Evolutionary conservation across 64 coral and sea anemone species (phyloP), one percentile per base, ranked within the genome.

Genomic region (Pocillopora damicornis): DNA sequence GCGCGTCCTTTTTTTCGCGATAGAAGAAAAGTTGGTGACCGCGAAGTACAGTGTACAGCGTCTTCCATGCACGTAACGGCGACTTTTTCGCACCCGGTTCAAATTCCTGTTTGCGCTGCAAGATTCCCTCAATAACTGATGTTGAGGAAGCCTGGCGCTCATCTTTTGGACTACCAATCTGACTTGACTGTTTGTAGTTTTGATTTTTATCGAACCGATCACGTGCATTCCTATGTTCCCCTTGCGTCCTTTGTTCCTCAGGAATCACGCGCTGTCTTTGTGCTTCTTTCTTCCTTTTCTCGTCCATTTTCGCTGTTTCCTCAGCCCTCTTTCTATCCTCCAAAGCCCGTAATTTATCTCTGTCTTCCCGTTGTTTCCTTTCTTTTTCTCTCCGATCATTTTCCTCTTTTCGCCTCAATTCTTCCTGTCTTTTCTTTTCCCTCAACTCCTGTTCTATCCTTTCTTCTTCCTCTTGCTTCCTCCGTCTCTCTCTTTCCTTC

Each of bases 81-180:
- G 88, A 76, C 76, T 90, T 97, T 64, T 81, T 61, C 76, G 91
- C 91, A 23, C 91, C 91, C 56, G 87, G 35, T 60, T 93, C 88
- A 60, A 97, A 83, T 58, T 97, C 94, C 61, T 97, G 94, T 90
- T 93, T 97, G 58, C 91, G 58, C 73, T 93, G 91, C 15, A 97
- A 91, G 73, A 97, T 76, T 2, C 94, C 94, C 58, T 95, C 94
- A 63, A 88, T 59, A 42, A 62, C 38, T 25, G 79, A 81, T 20
- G 59, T 34, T 89, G 18, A 85, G 75, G 42, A 71, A 25, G 89
- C 45, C 61, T 72, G 25, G 90, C 77, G 63, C 42, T 51, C 42
- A 51, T 51, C 42, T 51, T 51, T 51, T 51, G 42, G 42, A 51
- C 42, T 51, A 51, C 42, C 42, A 51, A 51, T 1, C 42, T 2